Evolutionary conservation across 2,888 invertebrate genomes (phyloP), one percentile per base, ranked within the genome.

Genomic region (Oscheius sp.): DNA sequence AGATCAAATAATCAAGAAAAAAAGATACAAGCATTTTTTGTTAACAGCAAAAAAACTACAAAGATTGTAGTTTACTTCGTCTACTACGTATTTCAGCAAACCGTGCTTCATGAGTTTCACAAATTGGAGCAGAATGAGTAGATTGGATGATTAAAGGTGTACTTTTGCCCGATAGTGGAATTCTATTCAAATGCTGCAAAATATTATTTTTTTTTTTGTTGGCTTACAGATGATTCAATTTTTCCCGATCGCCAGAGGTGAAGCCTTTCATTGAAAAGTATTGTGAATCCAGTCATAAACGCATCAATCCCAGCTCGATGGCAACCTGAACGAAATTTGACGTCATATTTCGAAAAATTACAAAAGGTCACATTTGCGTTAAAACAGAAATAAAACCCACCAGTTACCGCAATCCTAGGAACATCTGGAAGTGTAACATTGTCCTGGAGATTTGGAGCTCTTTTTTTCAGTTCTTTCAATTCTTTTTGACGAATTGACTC

Each of bases 301-400:
- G 84, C 82, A 50, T 84, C 84, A 33, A 84, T 78, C 0, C 83
- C 83, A 30, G 79, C 79, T 30, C 80, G 73, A 72, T 82, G 82
- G 47, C 67, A 73, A 12, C 77, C 78, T 79, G 47, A 17, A 17
- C 45, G 45, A n/a, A n/a, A n/a, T n/a, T n/a, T n/a, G n/a, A n/a
- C n/a, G n/a, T n/a, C n/a, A n/a, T n/a, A n/a, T n/a, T n/a, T n/a
- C n/a, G 8, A 44, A 22, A 47, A 47, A 30, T 30, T 28, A 51
- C 26, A 54, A 47, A 22, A 5, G 8, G 36, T 54, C 22, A 12
- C 54, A 28, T 28, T 30, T 17, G 2, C 30, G 26, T 9, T 28
- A 26, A 54, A 4, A 22, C n/a, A n/a, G n/a, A n/a, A n/a, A 6
- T 14, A 20, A 12, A 12, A 20, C 22, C 2, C 20, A 59, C 57